Evolutionary conservation across 2,113 vertebrate species (phyloP), one percentile per base, ranked within the genome.

Genomic region (Neogobius melanostomus): DNA sequence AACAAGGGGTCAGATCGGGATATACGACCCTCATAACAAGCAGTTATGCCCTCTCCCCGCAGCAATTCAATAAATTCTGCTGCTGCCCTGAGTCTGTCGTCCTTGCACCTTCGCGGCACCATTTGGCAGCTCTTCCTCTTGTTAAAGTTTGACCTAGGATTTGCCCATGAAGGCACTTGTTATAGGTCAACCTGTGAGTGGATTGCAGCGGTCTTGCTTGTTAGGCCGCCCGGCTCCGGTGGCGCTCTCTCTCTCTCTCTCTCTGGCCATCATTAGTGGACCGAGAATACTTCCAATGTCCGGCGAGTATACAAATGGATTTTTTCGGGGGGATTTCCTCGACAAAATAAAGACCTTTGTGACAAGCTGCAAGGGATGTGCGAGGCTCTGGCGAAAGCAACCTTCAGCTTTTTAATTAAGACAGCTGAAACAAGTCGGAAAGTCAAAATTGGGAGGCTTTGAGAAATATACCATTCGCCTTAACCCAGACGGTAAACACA

Each of bases 111-210:
- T 67, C 36, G 2, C 53, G 1, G 51, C 49, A 66, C 67, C 76
- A 45, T 85, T 75, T 76, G 74, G 68, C 77, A 66, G 74, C 63
- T 36, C 46, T 64, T 61, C 44, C 47, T 75, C 87, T 89, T 83
- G 89, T 86, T 89, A 86, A 76, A 77, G 78, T 78, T 71, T 78
- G 81, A 82, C 78, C 81, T 52, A 43, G 69, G 76, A 72, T 82
- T 75, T 66, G 71, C 53, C 72, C 71, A 83, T 75, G 74, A 72
- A 85, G 77, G 68, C 62, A 43, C 84, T 88, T 79, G 84, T 89
- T 90, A 87, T 60, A 80, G 64, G 76, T 62, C 76, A 73, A 82
- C 83, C 82, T 79, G 62, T 62, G 74, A 81, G 78, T 78, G 64
- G 45, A 78, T 74, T 70, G 68, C 45, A 75, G 36, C 46, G 12